Evolutionary conservation across 2,888 invertebrate genomes (phyloP), one percentile per base, ranked within the genome.

Genomic region (Cataglyphis livida): DNA sequence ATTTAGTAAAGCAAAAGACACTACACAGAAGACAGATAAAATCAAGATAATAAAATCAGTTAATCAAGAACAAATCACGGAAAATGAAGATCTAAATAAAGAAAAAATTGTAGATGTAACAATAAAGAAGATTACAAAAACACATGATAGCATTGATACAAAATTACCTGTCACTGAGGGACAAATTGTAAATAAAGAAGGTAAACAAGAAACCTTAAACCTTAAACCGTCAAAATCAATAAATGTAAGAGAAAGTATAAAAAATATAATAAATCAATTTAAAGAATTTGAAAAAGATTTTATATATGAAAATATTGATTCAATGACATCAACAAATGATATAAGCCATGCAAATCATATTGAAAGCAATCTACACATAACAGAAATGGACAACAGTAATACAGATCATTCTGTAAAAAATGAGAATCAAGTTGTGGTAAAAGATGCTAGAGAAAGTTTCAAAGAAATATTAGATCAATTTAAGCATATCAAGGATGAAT

Each of bases 401-500:
- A 84, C 15, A 7, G 51, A 91, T 70, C 70, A 75, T 83, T 82
- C 81, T n/a, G 66, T 75, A 21, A 84, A 89, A 41, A 86, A 82
- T 59, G 79, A 89, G 54, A 86, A 86, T 62, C 62, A 84, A 25
- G 51, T 74, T 35, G 82, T 89, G 3, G 73, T 90, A 15, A 91
- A 89, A 84, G 92, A 93, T 82, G 92, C 92, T 10, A 93, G 92
- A 81, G 91, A 93, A 84, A 93, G 90, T 83, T 85, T 94, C 0
- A 93, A 91, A 82, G 93, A 93, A 82, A 94, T 94, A 84, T 92
- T 94, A 81, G 90, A 91, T 84, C 93, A 94, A 59, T 94, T 94
- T 75, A 93, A 92, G 35, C 90, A 93, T 59, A 85, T 94, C 21
- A 93, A 92, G 86, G 91, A 85, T 57, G 94, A 94, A 89, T 84